Percentiles rank a stretch among this genome's conserved stretches.
These are phyloP conservation scores for Parasteatoda tepidariorum DNA, from an alignment of 1,140 invertebrate species.

Conservation along the genomic window DNA sequence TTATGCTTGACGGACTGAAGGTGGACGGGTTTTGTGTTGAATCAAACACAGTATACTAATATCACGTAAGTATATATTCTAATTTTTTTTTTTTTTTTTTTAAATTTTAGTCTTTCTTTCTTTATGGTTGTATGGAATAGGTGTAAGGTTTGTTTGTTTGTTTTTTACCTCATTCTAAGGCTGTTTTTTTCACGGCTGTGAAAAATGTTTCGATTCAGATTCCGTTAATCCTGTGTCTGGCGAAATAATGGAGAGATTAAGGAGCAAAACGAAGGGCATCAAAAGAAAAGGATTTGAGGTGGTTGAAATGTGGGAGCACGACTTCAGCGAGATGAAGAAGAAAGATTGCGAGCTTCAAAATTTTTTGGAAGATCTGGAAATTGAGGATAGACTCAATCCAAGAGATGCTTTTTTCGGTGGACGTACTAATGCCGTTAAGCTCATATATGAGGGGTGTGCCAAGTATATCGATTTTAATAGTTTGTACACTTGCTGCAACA, in stretches of 20 bases:
- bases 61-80: not conserved
- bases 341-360: not conserved
- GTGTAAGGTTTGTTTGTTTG: no score
- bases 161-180: not conserved
- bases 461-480: conserved; percentile 66
- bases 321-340: not conserved
- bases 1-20: not conserved
- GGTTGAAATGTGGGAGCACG: not conserved
- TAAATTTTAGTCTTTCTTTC: no score
- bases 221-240: not conserved
- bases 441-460: conserved; percentile 62
- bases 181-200: conserved; percentile 7
- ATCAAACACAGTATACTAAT: not conserved
- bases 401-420: conserved; percentile 67
- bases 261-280: not conserved
- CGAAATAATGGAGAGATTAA: not conserved
- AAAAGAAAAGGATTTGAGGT: not conserved
- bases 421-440: conserved; percentile 65
- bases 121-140: no score
- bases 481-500: no score
- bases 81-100: not conserved
- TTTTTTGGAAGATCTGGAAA: not conserved
- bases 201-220: not conserved
- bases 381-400: not conserved
- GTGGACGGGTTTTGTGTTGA: conserved; percentile 3